Base-by-base conservation (phyloP, 1,140 invertebrate genomes). In the Gonatopus flavifemur region DNA sequence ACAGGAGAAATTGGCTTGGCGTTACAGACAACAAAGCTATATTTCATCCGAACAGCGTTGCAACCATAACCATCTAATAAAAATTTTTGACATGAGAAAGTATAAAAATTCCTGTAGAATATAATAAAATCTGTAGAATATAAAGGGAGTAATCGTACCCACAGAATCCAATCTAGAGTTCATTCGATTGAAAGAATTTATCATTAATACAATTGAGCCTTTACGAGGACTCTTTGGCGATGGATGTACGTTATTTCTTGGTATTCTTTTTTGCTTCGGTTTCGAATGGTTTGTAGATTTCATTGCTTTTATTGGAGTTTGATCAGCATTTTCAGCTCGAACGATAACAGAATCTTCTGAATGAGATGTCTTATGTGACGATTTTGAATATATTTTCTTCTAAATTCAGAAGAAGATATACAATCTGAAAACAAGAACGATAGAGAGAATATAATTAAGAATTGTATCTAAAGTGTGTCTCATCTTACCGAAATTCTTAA, bases 341-440 rank as follows among this genome's bases (percentile, higher is more conserved):
- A 32, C 45, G 7, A 32, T 22, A 18, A 3, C 12, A 3, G 54
- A 13, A 43, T 69, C 57, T 39, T 74, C 66, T 8, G 55, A 59
- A 45, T 80, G 79, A 45, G 79, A 63, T 81, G 78, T 32, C 75
- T 69, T 12, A 78, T 70, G 21, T 80, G 79, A 4, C 79, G 70
- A 47, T 72, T 72, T 1, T 78, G 52, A 63, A 80, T 81, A 37
- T 81, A 78, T 42, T 79, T 80, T 32, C 78, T 56, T 30, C 77
- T 55, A 48, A 81, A 81, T 33, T 70, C 64, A 2, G 72, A 10
- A 9, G 49, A 46, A 9, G 20, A 8, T 28, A n/a, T 8, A 12
- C 43, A 48, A 35, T 38, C 47, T 59, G 19, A 10, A 36, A n/a
- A 30, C n/a, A 30, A 37, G 22, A 48, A 40, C 21, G 33, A 15